phyloP scores from a whole-genome alignment of 2,888 invertebrate genomes.

The Synanthedon tipuliformis region DNA sequence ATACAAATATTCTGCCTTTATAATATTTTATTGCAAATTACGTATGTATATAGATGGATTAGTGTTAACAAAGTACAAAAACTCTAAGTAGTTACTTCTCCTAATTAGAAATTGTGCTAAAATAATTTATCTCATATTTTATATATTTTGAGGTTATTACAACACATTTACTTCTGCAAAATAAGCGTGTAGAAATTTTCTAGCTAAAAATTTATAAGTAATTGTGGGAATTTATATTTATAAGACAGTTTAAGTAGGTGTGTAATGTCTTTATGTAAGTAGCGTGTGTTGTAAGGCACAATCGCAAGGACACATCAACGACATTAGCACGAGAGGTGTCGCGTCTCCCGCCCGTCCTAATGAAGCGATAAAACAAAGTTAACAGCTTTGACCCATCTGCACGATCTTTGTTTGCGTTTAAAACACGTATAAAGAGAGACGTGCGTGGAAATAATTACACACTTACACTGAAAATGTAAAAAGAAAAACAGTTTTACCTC shows the following conservation, averaged over 20 bases:
- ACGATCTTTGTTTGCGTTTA: constrained; percentile 10
- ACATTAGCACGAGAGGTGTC: constrained; percentile 58
- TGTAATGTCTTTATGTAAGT: neutral
- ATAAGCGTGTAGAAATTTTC: too few relatives aligned
- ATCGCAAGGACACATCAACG: constrained; percentile 42
- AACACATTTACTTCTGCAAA: too few relatives aligned
- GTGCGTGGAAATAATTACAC: neutral
- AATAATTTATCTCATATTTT: too few relatives aligned
- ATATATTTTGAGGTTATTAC: too few relatives aligned
- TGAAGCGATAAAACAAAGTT: constrained; percentile 32
- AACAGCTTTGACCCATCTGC: constrained; percentile 13
- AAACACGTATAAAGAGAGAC: neutral
- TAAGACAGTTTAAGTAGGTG: neutral
- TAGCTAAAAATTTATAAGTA: neutral
- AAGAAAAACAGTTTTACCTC: too few relatives aligned
- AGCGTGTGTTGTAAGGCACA: constrained; percentile 11
- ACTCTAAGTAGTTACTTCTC: too few relatives aligned
- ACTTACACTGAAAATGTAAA: too few relatives aligned
- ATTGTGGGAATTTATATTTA: neutral
- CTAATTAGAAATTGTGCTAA: too few relatives aligned
- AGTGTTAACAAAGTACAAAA: too few relatives aligned
- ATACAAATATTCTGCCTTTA: too few relatives aligned
- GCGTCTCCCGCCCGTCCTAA: constrained; percentile 26
- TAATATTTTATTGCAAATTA: too few relatives aligned
- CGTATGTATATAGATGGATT: too few relatives aligned